Base-by-base conservation (phyloP, 64 coral and sea anemone species). In the Pocillopora damicornis region DNA sequence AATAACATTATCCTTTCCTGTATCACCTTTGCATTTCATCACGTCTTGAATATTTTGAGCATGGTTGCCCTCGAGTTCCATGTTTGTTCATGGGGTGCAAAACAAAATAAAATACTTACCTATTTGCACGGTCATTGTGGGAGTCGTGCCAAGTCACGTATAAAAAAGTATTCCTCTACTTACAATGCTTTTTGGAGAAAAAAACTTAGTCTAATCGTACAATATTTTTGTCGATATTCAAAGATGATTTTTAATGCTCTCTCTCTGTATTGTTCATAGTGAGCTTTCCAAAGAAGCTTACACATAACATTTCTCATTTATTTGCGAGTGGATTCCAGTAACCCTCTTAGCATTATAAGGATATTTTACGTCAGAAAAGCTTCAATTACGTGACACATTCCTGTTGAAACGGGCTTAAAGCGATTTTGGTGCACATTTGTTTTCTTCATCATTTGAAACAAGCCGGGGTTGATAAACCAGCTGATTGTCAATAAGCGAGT, bases 291-390 rank as follows among this genome's bases (percentile, higher is more conserved):
- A 23, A 71, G 25, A 71, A 11, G 67, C n/a, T 71, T 51, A 51
- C 42, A 51, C 42, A 51, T 51, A 71, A 71, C 25, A 71, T 71
- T 10, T n/a, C 10, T 23, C 15, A 83, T 67, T 67, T 45, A 16
- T 22, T 85, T 22, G 65, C 30, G 37, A 85, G 81, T 22, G 38
- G 64, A 85, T 85, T 85, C 13, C 38, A 85, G 57, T 85, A 73
- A 85, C n/a, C 81, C 42, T 85, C 81, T 85, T 83, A 42, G n/a
- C 81, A 72, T 72, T 72, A 85, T 72, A 85, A 57, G 64, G 81
- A 9, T 5, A 57, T 72, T 23, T 73, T 66, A 51, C 81, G 81
- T 85, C 81, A 85, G 20, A 25, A 11, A 23, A 26, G 67, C 25
- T 11, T 71, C 25, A 71, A 30, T 17, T 56, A 42, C 64, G 18